A percentile compares a stretch with the other conserved stretches of the same genome.
These are phyloP conservation scores for Chrysolina oricalcia DNA, from an alignment of 2,888 invertebrate species.

Conservation along the genomic window DNA sequence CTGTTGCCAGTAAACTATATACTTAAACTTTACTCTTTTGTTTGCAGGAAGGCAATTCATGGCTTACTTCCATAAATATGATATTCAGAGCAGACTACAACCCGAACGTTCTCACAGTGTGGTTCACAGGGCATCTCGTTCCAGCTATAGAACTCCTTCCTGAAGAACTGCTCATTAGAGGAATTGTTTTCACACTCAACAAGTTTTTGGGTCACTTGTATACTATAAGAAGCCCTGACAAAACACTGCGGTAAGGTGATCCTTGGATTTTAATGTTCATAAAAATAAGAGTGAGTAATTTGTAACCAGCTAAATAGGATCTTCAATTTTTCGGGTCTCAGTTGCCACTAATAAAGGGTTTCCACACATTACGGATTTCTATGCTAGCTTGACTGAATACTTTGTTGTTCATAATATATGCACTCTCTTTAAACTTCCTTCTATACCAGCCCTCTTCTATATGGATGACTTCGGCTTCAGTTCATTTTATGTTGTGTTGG, in stretches of 20 bases:
- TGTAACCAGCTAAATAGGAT: not conserved
- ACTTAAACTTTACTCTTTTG: too few relatives aligned
- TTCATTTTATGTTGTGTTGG: too few relatives aligned
- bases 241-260: slow-evolving; percentile 62
- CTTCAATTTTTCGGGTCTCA: too few relatives aligned
- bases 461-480: too few relatives aligned
- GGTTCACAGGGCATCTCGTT: slow-evolving; percentile 79
- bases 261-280: not conserved
- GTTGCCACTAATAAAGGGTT: too few relatives aligned
- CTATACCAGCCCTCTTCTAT: too few relatives aligned
- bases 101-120: slow-evolving; percentile 77
- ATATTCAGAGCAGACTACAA: slow-evolving; percentile 71
- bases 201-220: slow-evolving; percentile 74
- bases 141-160: slow-evolving; percentile 76
- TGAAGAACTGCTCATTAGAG: slow-evolving; percentile 72
- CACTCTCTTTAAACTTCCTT: too few relatives aligned
- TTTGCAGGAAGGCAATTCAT: slow-evolving; percentile 45
- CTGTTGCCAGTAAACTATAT: too few relatives aligned
- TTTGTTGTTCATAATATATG: too few relatives aligned
- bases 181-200: slow-evolving; percentile 73
- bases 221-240: slow-evolving; percentile 72
- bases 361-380: too few relatives aligned
- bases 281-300: not conserved
- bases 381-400: too few relatives aligned
- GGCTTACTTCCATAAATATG: slow-evolving; percentile 37